Base-by-base conservation (phyloP, 2,888 invertebrate species). In the Amphipyra berbera region DNA sequence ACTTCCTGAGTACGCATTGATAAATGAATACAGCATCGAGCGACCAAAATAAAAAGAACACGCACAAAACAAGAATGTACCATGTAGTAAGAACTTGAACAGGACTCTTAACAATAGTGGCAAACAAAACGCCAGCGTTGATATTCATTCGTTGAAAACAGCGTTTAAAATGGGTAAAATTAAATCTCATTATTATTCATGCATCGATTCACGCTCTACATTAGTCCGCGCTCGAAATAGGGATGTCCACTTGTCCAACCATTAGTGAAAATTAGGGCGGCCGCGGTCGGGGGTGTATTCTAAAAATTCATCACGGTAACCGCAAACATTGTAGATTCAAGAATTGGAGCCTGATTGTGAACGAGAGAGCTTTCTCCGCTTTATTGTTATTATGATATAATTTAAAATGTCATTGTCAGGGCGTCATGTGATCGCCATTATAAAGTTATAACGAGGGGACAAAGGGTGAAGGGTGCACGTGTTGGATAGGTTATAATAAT, bases 381-480 rank as follows among this genome's bases (percentile, higher is more conserved):
- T 57, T 66, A 75, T 78, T 85, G 82, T 85, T 84, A 84, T 83
- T 87, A 87, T 88, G 88, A 87, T 87, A 91, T 89, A 90, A 92
- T 93, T 93, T 93, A 90, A 94, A 93, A 88, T 88, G 86, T 84
- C 87, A 92, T 91, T 92, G 92, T 93, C 82, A 85, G 73, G 44
- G 60, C 67, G 69, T 78, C 76, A 67, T 79, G 73, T 75, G 78
- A 76, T 73, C 76, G 83, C 85, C 79, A 79, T 85, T 88, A 87
- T 87, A 87, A 86, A 88, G 81, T 88, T 88, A 87, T 88, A 85
- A 84, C 76, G 78, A 84, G 84, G 88, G 88, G 87, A 85, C 79
- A 87, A 90, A 90, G 91, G 91, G 90, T 90, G 89, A 88, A 90
- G 89, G 89, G 90, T 86, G 88, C 82, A 92, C 93, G 91, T 91